Evolutionary conservation across 2,113 vertebrate genomes (phyloP).

Genomic region (Melospiza melodia): DNA sequence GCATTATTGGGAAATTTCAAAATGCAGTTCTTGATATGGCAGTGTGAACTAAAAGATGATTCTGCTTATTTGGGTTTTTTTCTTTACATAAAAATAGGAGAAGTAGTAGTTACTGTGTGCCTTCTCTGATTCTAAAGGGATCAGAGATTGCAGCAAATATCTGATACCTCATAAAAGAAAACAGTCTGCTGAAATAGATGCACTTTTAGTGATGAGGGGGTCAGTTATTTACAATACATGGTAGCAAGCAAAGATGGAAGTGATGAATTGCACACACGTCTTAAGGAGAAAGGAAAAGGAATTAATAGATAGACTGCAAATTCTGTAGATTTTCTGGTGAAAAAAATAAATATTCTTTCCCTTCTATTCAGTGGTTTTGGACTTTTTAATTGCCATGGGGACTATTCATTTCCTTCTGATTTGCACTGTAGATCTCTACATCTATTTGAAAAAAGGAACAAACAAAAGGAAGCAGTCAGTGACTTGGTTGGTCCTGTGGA

Average conservation of each 20-base stretch:
- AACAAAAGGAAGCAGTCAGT: background rate
- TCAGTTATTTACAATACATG: background rate
- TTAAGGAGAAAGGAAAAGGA: background rate
- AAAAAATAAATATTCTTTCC: background rate
- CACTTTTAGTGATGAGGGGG: background rate
- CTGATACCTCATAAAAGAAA: background rate
- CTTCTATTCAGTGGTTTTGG: background rate
- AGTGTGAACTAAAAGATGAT: background rate
- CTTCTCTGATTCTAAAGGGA: background rate
- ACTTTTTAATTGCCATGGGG: background rate
- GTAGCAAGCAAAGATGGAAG: background rate
- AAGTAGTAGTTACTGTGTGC: background rate
- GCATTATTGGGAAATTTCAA: background rate
- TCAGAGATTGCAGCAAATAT: background rate
- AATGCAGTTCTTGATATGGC: background rate
- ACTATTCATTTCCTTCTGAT: background rate
- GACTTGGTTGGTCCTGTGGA: background rate
- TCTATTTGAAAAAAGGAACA: background rate
- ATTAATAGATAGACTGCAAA: background rate
- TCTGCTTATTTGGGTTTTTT: background rate
- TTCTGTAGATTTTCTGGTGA: background rate
- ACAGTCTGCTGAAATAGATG: background rate
- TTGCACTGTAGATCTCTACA: background rate
- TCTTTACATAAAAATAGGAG: background rate
- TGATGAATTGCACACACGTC: background rate